Evolutionary conservation across 2,113 vertebrate species (phyloP).

Genomic region (Axis porcinus): DNA sequence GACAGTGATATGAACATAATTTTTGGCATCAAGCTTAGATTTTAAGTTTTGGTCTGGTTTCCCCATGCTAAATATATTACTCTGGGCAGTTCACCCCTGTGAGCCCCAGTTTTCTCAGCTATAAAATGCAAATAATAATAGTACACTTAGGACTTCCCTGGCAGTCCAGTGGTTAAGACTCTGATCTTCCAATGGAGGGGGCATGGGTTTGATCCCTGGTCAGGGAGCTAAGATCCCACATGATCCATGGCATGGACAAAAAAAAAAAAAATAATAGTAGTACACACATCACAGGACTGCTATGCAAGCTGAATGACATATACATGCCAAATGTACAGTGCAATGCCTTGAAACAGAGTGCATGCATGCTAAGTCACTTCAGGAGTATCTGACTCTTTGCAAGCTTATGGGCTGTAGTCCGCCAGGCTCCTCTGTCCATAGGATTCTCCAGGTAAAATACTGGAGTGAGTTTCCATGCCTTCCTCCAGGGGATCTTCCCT

Average conservation of each 20-base stretch:
- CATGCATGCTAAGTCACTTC: neutral
- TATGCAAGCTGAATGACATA: neutral
- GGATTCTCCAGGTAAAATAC: neutral
- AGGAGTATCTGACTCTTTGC: neutral
- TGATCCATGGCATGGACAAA: neutral
- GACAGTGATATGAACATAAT: neutral
- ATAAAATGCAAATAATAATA: neutral
- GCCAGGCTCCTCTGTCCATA: neutral
- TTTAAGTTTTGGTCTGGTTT: neutral
- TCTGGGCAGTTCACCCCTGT: neutral
- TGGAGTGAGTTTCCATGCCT: neutral
- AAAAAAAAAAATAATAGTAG: neutral
- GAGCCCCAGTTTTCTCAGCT: slow-evolving; percentile 4
- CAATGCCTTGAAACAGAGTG: neutral
- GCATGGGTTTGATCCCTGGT: neutral
- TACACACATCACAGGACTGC: neutral
- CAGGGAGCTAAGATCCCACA: neutral
- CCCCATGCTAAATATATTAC: neutral
- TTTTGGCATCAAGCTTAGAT: neutral
- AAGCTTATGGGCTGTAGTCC: neutral
- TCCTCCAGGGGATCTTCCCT: neutral
- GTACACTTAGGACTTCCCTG: neutral
- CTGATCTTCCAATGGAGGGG: neutral
- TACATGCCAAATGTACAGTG: neutral
- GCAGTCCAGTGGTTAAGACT: neutral